Conservation (phyloP, 2,888 invertebrate genomes). For the Mimumesa dahlbomi region DNA sequence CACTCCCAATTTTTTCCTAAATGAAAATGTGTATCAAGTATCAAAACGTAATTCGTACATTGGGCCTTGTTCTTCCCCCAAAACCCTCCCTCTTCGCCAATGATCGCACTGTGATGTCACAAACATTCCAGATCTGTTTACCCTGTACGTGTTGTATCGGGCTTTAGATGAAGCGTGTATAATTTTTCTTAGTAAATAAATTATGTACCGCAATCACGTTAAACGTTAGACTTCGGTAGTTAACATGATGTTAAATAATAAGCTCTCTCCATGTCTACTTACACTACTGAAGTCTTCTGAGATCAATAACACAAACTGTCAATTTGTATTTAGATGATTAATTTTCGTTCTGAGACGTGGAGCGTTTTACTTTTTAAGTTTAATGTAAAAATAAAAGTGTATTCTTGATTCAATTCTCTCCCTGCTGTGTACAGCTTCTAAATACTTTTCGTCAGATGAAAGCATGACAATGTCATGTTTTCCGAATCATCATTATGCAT, state of each 20-base stretch:
- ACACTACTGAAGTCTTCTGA: constrained; percentile 22
- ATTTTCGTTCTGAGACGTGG: constrained; percentile 50
- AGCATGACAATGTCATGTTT: too few species aligned
- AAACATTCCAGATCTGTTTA: constrained; percentile 62
- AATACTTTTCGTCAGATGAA: too few species aligned
- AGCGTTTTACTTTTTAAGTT: constrained; percentile 58
- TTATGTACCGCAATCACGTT: constrained; percentile 38
- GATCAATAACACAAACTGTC: constrained; percentile 34
- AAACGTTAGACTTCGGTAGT: constrained; percentile 40
- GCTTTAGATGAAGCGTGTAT: constrained; percentile 53
- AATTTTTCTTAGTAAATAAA: constrained; percentile 57
- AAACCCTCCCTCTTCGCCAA: too few species aligned
- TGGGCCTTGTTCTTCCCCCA: constrained; percentile 43
- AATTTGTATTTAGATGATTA: constrained; percentile 56
- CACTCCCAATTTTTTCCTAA: constrained; percentile 1
- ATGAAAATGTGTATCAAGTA: constrained; percentile 20
- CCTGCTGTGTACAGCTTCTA: too few species aligned
- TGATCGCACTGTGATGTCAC: constrained; percentile 49
- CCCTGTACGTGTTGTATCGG: constrained; percentile 37
- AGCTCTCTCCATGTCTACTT: constrained; percentile 21
- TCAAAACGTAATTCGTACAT: constrained; percentile 26
- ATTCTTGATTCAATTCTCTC: constrained; percentile 46
- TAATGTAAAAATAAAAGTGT: constrained; percentile 59
- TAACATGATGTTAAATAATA: constrained; percentile 20
- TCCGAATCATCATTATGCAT: too few species aligned